Base-by-base conservation (phyloP, 2,888 invertebrate species). In the Sinodicranocentrus sp. region DNA sequence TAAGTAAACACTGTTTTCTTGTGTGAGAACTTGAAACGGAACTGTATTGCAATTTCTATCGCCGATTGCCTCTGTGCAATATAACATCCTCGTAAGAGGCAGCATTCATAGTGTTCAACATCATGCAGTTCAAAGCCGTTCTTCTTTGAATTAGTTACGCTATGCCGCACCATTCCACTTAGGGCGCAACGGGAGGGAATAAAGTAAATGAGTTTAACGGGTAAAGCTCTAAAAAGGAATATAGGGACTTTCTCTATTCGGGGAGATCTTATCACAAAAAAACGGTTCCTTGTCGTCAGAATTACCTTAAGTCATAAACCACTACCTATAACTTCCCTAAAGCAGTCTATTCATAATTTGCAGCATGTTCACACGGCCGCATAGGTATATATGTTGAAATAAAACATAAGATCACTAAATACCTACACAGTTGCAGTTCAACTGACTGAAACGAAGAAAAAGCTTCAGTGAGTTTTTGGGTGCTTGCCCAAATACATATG, bases 111-210 rank as follows among this genome's bases (percentile, higher is more conserved):
- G 10, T 33, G 10, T 10, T 33, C 33, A 33, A n/a, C 33, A 10
- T 33, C n/a, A 10, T 33, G 33, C 10, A 33, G 33, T 33, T 3
- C n/a, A 10, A 48, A 48, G 2, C 48, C 48, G n/a, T 48, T 10
- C 48, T 48, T 48, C 48, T 48, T 48, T 48, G 48, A 48, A 48
- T 48, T 48, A 48, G 48, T 48, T 10, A 10, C 48, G 48, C 48
- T 15, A 48, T n/a, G n/a, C 48, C 48, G 48, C 48, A 48, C 10
- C 10, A 15, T 48, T 48, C 48, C n/a, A 10, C 10, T 48, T 3
- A n/a, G 5, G 39, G 39, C 39, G 39, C 39, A 48, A 48, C n/a
- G 48, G n/a, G 15, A 10, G 39, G 13, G 39, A 39, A 8, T 5
- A 5, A 39, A 13, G 6, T 39, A 8, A 5, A 39, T 13, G 13